Percentiles rank a stretch among this genome's conserved stretches.
Conservation (phyloP, 2,888 invertebrate genomes). For the Apoda limacodes region DNA sequence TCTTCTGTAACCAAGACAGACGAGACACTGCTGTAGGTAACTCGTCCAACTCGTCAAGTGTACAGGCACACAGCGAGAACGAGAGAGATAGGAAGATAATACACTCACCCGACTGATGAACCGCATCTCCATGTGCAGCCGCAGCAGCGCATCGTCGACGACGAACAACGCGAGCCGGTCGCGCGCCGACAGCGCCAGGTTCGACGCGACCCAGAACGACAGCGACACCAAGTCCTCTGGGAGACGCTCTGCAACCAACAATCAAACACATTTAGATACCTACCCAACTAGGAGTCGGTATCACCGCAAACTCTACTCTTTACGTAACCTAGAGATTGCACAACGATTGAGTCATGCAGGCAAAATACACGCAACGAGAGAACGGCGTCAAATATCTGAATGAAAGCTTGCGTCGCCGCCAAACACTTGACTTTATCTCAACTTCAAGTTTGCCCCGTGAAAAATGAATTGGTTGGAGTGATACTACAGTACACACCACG, state of each 20-base stretch:
- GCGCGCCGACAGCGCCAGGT: slow-evolving; percentile 43
- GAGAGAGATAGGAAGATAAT: neutral
- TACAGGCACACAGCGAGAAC: no score
- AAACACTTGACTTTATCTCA: no score
- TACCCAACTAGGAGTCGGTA: neutral
- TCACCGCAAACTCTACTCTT: neutral
- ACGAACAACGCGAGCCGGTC: slow-evolving; percentile 47
- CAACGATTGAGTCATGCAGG: no score
- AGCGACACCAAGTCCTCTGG: slow-evolving; percentile 52
- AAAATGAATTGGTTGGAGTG: no score
- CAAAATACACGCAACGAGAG: no score
- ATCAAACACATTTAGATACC: neutral
- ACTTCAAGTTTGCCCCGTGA: no score
- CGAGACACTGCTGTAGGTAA: neutral
- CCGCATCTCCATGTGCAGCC: slow-evolving; percentile 47
- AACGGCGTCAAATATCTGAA: no score
- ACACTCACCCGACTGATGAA: slow-evolving; percentile 31
- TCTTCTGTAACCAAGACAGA: slow-evolving; percentile 26
- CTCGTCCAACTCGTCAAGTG: no score
- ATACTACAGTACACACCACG: no score
- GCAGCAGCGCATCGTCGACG: slow-evolving; percentile 46
- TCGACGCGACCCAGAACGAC: slow-evolving; percentile 61
- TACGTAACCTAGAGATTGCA: no score
- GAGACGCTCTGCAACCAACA: slow-evolving; percentile 26
- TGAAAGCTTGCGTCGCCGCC: no score